Conservation (phyloP, 2,113 vertebrate species). For the Elachura formosa region DNA sequence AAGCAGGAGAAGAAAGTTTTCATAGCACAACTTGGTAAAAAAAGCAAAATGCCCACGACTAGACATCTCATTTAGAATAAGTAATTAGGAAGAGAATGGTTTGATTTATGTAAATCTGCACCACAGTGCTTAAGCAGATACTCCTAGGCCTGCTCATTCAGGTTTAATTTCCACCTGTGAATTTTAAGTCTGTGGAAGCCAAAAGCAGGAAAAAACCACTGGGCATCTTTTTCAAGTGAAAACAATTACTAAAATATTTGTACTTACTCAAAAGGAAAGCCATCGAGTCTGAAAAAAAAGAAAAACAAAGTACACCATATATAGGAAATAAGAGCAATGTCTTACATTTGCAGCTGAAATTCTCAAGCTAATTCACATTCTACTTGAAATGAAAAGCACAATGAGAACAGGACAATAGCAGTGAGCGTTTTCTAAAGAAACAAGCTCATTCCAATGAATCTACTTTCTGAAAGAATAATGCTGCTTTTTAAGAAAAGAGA, state of each 20-base stretch:
- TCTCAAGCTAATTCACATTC: neutral
- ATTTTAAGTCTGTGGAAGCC: neutral
- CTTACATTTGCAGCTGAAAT: neutral
- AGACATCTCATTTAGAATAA: neutral
- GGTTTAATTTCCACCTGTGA: neutral
- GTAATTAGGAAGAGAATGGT: neutral
- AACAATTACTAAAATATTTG: constrained; percentile 2
- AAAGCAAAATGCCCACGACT: neutral
- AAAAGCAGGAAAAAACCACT: neutral
- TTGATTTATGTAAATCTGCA: neutral
- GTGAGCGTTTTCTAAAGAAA: neutral
- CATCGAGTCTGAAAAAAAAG: constrained; percentile 86
- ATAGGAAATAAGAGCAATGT: neutral
- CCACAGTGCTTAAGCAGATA: neutral
- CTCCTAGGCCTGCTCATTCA: neutral
- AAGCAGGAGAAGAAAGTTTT: neutral
- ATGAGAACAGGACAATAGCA: neutral
- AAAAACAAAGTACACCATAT: constrained; percentile 50
- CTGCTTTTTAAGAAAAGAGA: neutral
- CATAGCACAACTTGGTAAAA: neutral
- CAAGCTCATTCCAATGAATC: neutral
- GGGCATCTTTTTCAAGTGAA: neutral
- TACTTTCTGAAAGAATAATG: neutral
- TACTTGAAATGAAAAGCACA: constrained; percentile 14
- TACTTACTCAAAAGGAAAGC: constrained; percentile 95